Base-by-base conservation (phyloP, 2,113 vertebrate species). In the Gopherus evgoodei region DNA sequence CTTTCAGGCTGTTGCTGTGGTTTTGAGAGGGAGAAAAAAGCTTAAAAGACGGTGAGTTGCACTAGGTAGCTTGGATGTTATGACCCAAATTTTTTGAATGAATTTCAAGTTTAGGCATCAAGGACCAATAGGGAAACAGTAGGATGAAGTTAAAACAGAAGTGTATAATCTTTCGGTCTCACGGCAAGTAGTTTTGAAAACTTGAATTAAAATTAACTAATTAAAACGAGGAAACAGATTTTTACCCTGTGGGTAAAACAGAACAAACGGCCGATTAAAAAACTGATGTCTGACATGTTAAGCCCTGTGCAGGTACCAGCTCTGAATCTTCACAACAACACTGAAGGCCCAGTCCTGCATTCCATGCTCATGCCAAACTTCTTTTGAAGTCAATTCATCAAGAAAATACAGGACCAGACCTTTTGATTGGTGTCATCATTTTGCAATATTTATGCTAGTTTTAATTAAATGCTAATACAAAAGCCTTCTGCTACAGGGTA, bases 51-150 rank as follows among this genome's bases (percentile, higher is more conserved):
- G 47, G 1, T 38, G 52, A 88, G 50, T 75, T 56, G 50, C 4
- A 80, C 24, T 69, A 3, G 0, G 62, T 25, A 1, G 2, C 76
- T 8, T 0, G 0, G 89, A 65, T 19, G 1, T 2, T 35, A 44
- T 31, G 92, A 44, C 14, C 47, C 78, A 57, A 50, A 31, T 69
- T 88, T 89, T 88, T 44, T 76, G 72, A 42, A 76, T 76, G 29
- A 53, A 69, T 57, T 83, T 86, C 79, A 76, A 75, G 84, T 87
- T 78, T 50, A 1, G 1, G 29, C 92, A 25, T 1, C 50, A 35
- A 54, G 47, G 78, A 19, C 5, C 44, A 78, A 50, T 5, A 83
- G 69, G 24, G 27, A 44, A 6, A 65, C 19, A 27, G 16, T 83
- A 91, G 12, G 17, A 8, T 27, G n/a, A 90, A 72, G 35, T 59